A percentile compares a stretch with the other conserved stretches of the same genome.
Conservation (phyloP, 2,888 invertebrate species). For the Dinocampus coccinellae region DNA sequence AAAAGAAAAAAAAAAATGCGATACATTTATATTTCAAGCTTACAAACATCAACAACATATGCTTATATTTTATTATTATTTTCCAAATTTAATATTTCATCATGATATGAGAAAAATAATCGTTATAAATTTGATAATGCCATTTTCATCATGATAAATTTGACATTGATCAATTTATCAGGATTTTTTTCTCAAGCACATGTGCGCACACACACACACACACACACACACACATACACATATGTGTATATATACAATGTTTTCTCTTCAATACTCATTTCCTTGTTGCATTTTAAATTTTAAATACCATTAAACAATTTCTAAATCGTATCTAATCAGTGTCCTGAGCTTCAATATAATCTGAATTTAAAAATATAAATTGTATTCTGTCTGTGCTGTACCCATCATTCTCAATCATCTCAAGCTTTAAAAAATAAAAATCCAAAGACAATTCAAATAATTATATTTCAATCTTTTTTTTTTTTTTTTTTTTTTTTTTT, state of each 20-base stretch:
- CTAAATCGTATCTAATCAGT: constrained; percentile 43
- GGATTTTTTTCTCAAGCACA: constrained; percentile 8
- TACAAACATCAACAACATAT: constrained; percentile 68
- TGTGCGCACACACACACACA: constrained; percentile 6
- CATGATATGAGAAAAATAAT: constrained; percentile 6
- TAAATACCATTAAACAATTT: constrained; percentile 10
- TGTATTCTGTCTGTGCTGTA: neutral
- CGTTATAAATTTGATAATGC: neutral
- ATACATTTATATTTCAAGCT: constrained; percentile 68
- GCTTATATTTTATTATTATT: constrained; percentile 47
- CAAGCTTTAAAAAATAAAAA: neutral
- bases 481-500: neutral
- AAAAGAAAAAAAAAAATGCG: constrained; percentile 58
- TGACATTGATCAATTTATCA: constrained; percentile 17
- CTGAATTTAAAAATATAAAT: neutral
- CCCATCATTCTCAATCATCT: neutral
- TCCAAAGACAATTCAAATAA: neutral
- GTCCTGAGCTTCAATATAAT: constrained; percentile 46
- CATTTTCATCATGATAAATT: neutral
- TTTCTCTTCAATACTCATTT: constrained; percentile 23
- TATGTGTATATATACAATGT: no score
- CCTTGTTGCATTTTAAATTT: constrained; percentile 30
- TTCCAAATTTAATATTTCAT: constrained; percentile 30
- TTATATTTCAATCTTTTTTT: neutral
- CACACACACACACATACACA: no score